Conservation (phyloP, 2,888 invertebrate genomes). For the Thera britannica region DNA sequence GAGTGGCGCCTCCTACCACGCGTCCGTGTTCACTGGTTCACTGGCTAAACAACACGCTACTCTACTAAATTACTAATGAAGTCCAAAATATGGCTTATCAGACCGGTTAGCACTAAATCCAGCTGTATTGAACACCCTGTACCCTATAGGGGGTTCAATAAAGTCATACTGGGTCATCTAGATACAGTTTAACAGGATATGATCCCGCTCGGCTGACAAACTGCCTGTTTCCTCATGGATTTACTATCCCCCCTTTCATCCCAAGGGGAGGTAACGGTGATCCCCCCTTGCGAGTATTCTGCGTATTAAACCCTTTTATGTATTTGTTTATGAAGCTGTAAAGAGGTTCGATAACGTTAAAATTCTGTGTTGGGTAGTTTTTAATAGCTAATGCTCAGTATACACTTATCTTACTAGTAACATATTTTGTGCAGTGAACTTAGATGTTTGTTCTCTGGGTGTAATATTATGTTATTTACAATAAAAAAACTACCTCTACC, state of each 20-base stretch:
- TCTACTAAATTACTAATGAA: no score
- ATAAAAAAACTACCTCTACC: no score
- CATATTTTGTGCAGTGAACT: no score
- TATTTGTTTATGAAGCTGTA: conserved; percentile 42
- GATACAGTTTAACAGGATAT: conserved; percentile 46
- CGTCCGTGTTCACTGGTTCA: no score
- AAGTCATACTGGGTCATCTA: conserved; percentile 46
- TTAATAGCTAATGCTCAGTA: background rate
- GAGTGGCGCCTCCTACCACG: no score
- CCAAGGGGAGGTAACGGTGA: conserved; percentile 32
- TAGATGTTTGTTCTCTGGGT: no score
- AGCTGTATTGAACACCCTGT: conserved; percentile 17
- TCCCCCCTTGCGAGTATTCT: conserved; percentile 27
- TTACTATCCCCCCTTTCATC: conserved; percentile 39
- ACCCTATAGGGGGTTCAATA: conserved; percentile 33
- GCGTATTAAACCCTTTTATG: conserved; percentile 40
- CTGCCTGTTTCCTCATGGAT: conserved; percentile 50
- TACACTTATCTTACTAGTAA: no score
- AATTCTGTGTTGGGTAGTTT: conserved; percentile 20
- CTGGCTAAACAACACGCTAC: no score
- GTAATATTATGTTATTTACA: no score
- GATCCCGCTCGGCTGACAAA: conserved; percentile 49
- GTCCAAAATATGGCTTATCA: no score
- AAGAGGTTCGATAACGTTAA: conserved; percentile 24
- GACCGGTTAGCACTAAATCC: background rate